Evolutionary conservation across 2,888 invertebrate species (phyloP).

Genomic region (Drosophila borborema): DNA sequence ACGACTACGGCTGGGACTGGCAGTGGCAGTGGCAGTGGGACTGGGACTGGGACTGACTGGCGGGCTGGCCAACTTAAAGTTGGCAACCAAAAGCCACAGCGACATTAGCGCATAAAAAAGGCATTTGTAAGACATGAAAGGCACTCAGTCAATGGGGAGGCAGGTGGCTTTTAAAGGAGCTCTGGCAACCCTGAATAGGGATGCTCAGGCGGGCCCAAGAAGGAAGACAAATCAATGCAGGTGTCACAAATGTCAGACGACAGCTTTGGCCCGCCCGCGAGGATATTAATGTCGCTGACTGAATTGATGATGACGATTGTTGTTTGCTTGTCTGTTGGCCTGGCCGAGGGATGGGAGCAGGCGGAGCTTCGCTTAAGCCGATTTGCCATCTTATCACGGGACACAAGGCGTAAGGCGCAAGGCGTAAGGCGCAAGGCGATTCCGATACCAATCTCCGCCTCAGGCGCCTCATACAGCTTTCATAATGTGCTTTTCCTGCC

Average conservation of each 20-base stretch:
- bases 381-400: slow-evolving; percentile 78
- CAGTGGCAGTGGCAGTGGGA: no score
- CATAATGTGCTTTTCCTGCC: slow-evolving; percentile 72
- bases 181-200: slow-evolving; percentile 4
- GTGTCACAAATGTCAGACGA: slow-evolving; percentile 81
- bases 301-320: slow-evolving; percentile 79
- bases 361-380: slow-evolving; percentile 63
- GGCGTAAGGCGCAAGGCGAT: slow-evolving; percentile 34
- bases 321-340: slow-evolving; percentile 43
- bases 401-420: slow-evolving; percentile 22
- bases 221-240: slow-evolving; percentile 80
- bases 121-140: slow-evolving; percentile 79
- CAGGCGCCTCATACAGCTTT: slow-evolving; percentile 61
- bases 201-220: slow-evolving; percentile 24
- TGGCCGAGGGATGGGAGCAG: not conserved
- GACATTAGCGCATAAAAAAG: slow-evolving; percentile 75
- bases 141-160: slow-evolving; percentile 68
- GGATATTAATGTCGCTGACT: slow-evolving; percentile 80
- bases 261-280: slow-evolving; percentile 64
- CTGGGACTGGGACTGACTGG: not conserved
- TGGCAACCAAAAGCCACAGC: slow-evolving; percentile 58
- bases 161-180: slow-evolving; percentile 62
- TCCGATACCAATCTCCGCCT: slow-evolving; percentile 64
- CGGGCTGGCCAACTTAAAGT: slow-evolving; percentile 40
- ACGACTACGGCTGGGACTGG: not conserved